Conservation (phyloP, 2,113 vertebrate genomes). For the Delphinus delphis region DNA sequence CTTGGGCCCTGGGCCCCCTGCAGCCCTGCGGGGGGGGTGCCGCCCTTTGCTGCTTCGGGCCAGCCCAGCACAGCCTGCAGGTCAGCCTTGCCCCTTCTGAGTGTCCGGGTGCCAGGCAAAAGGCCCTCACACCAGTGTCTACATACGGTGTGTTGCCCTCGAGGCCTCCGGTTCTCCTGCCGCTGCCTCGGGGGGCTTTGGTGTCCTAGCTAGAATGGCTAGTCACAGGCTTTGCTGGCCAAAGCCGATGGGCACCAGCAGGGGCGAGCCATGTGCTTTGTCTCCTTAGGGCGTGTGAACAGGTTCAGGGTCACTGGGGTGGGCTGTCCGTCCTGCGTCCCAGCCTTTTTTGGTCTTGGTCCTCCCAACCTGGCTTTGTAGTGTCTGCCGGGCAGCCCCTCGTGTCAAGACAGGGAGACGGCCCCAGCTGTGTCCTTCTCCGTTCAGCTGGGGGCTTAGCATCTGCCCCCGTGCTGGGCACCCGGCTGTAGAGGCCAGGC, state of each 20-base stretch:
- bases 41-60: background rate
- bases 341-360: background rate
- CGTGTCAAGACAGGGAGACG: no score
- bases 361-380: background rate
- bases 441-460: no score
- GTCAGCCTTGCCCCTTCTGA: background rate
- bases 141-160: background rate
- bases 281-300: background rate
- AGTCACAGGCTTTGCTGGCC: background rate
- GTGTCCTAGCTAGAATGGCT: background rate
- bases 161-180: background rate
- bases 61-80: background rate
- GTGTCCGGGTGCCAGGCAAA: background rate
- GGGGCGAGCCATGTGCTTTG: background rate
- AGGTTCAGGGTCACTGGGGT: background rate
- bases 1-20: background rate
- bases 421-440: no score
- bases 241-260: background rate
- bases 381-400: no score
- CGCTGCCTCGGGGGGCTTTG: background rate
- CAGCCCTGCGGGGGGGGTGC: background rate
- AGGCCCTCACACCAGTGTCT: no score
- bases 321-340: background rate
- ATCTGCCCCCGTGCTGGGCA: no score
- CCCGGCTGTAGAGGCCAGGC: no score